Percentiles rank a stretch among this genome's conserved stretches.
Conservation (phyloP, 2,888 invertebrate genomes). For the Electrophaes corylata region DNA sequence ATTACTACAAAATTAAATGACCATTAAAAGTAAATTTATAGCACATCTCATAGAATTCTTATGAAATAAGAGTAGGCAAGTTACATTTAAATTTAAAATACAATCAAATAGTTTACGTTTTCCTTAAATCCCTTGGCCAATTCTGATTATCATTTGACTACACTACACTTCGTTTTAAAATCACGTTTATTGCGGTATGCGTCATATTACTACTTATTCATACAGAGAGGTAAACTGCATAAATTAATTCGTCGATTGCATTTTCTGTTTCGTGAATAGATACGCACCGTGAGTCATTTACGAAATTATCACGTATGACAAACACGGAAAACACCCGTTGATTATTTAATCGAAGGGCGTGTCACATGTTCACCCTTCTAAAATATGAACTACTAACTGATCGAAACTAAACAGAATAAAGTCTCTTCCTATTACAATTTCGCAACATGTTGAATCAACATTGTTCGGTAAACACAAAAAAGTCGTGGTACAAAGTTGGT, state of each 20-base stretch:
- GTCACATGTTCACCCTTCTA: background rate
- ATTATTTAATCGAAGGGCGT: constrained; percentile 5
- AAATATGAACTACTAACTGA: background rate
- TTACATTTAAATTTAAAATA: background rate
- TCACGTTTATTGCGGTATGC: background rate
- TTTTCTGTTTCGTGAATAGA: constrained; percentile 23
- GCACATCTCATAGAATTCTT: too few species aligned
- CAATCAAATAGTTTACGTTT: background rate
- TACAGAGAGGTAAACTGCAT: constrained; percentile 9
- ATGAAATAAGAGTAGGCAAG: too few species aligned
- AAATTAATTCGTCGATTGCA: constrained; percentile 12
- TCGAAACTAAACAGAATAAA: too few species aligned
- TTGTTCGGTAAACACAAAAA: too few species aligned
- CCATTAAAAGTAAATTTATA: too few species aligned
- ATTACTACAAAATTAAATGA: too few species aligned
- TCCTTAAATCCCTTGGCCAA: background rate
- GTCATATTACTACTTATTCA: background rate
- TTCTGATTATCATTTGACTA: background rate
- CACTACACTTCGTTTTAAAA: background rate
- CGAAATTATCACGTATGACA: constrained; percentile 14
- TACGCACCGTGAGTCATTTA: constrained; percentile 25
- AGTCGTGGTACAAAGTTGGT: too few species aligned
- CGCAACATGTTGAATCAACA: too few species aligned
- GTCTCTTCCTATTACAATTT: too few species aligned
- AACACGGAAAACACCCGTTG: constrained; percentile 11